These are phyloP conservation scores for Ibycter americanus DNA, from an alignment of 2,797 vertebrate species.

Conservation along the genomic window DNA sequence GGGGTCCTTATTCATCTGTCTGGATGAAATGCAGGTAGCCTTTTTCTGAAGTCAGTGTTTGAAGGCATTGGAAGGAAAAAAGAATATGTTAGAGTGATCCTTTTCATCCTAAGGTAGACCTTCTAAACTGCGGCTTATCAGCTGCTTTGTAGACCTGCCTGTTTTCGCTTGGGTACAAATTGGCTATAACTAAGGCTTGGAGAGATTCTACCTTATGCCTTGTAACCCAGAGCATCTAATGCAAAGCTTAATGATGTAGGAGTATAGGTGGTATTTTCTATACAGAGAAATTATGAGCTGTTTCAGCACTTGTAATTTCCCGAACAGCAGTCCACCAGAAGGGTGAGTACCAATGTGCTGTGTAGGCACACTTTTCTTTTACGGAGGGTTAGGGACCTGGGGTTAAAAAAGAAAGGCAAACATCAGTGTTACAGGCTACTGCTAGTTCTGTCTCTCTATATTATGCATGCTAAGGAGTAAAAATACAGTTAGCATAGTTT, in stretches of 20 bases:
- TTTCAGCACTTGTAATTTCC: not conserved
- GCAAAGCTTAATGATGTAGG: not conserved
- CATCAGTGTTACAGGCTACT: not conserved
- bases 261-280: not conserved
- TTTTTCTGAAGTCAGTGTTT: not conserved
- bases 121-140: not conserved
- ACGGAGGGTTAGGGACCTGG: not conserved
- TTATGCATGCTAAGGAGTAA: not conserved
- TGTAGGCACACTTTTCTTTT: not conserved
- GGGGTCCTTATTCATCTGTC: not conserved
- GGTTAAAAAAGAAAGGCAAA: not conserved
- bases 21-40: not conserved
- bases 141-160: not conserved
- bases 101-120: not conserved
- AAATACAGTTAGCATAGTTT: not conserved
- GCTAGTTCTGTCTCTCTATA: not conserved
- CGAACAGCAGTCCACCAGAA: not conserved
- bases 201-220: not conserved
- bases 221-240: not conserved
- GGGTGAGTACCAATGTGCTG: not conserved
- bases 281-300: not conserved
- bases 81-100: not conserved
- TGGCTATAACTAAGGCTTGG: not conserved
- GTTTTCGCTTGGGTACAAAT: not conserved
- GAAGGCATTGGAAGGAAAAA: not conserved